These are phyloP conservation scores for Odontamblyopus rebecca DNA, from an alignment of 2,797 vertebrate genomes.

Conservation along the genomic window DNA sequence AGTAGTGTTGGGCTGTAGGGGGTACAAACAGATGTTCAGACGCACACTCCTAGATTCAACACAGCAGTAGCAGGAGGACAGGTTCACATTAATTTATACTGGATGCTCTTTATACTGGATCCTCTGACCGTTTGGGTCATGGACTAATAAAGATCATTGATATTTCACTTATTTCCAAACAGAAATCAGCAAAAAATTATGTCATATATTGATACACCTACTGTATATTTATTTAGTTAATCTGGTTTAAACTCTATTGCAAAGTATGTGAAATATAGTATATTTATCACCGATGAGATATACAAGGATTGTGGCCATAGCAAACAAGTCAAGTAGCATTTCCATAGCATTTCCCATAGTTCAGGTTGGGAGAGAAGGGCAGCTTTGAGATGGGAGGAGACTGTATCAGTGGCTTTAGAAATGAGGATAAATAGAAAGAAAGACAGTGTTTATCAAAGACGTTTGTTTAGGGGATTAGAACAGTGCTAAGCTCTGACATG, in stretches of 20 bases:
- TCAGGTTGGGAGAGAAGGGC: constrained; percentile 5
- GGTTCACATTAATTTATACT: not conserved
- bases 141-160: too few species aligned
- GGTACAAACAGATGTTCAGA: not conserved
- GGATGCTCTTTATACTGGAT: not conserved
- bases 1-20: not conserved
- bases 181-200: not conserved
- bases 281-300: too few species aligned
- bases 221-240: too few species aligned
- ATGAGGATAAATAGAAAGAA: not conserved
- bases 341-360: too few species aligned
- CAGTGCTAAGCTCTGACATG: constrained; percentile 31
- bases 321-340: not conserved
- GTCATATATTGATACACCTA: too few species aligned
- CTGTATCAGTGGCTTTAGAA: constrained; percentile 3
- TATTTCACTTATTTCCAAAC: not conserved
- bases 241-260: too few species aligned
- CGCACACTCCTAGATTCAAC: too few species aligned
- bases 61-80: not conserved
- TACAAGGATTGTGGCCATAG: not conserved
- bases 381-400: constrained; percentile 14
- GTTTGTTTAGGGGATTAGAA: constrained; percentile 41
- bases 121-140: too few species aligned
- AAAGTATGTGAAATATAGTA: too few species aligned
- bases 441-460: constrained; percentile 12